Evolutionary conservation across 2,797 vertebrate genomes (phyloP).

Genomic region (Leptatherina wallacei): DNA sequence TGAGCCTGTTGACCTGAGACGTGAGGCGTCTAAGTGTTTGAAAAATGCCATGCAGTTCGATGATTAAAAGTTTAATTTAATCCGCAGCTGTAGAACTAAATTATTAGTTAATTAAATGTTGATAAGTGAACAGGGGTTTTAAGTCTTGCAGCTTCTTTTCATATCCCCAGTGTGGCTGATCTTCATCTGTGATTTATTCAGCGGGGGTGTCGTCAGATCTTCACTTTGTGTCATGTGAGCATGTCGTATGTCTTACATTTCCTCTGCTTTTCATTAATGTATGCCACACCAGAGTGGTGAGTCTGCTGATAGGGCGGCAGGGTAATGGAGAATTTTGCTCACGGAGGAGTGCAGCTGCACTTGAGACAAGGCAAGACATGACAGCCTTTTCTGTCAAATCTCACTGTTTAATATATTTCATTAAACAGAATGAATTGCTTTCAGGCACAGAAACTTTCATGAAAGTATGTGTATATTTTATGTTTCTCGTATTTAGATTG

Average conservation of each 20-base stretch:
- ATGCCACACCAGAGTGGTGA: constrained; percentile 59
- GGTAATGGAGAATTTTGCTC: constrained; percentile 47
- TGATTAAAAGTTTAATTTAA: constrained; percentile 1
- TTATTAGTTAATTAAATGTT: not conserved
- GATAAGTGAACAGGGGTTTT: constrained; percentile 4
- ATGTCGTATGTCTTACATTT: constrained; percentile 35
- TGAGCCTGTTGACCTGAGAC: not conserved
- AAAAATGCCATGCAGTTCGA: not conserved
- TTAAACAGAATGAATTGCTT: constrained; percentile 46
- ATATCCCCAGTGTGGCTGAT: constrained; percentile 32
- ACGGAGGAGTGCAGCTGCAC: constrained; percentile 46
- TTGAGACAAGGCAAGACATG: constrained; percentile 42
- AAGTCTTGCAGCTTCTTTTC: constrained; percentile 5
- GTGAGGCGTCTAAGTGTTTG: not conserved
- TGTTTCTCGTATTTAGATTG: not conserved
- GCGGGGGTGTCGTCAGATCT: constrained; percentile 19
- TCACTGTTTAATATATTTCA: constrained; percentile 54
- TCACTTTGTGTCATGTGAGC: constrained; percentile 31
- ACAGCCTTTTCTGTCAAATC: constrained; percentile 47
- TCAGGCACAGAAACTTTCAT: constrained; percentile 26
- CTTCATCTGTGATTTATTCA: constrained; percentile 21
- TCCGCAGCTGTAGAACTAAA: not conserved
- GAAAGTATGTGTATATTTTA: constrained; percentile 15
- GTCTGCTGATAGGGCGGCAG: constrained; percentile 50
- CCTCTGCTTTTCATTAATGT: constrained; percentile 69